These are phyloP conservation scores for Calidris pugnax DNA, from an alignment of 2,113 vertebrate genomes.

Conservation along the genomic window DNA sequence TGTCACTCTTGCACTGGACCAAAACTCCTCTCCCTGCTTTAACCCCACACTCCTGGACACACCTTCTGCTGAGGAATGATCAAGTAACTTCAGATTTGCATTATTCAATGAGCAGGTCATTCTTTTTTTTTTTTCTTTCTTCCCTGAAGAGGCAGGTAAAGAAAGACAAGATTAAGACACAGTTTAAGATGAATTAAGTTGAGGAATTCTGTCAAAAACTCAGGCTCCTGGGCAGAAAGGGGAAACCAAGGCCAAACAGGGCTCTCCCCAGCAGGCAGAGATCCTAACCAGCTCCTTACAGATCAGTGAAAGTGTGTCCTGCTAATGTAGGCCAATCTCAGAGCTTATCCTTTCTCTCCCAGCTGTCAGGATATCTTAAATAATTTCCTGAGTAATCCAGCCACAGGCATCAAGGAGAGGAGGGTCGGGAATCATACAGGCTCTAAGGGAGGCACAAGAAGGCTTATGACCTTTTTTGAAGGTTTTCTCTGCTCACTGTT, in stretches of 20 bases:
- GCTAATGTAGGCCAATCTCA: slow-evolving; percentile 37
- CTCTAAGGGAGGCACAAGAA: not conserved
- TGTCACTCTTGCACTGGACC: not conserved
- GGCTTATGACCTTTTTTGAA: not conserved
- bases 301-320: slow-evolving; percentile 51
- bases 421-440: not conserved
- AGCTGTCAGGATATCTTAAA: slow-evolving; percentile 60
- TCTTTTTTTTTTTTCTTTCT: not conserved
- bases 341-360: slow-evolving; percentile 58
- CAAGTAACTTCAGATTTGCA: not conserved
- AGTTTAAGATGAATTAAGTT: not conserved
- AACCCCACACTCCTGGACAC: not conserved
- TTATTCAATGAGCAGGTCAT: not conserved
- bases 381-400: slow-evolving; percentile 50
- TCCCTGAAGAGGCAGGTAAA: not conserved
- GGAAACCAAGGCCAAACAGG: not conserved
- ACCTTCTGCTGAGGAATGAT: not conserved
- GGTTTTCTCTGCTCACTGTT: not conserved
- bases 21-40: not conserved
- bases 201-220: not conserved
- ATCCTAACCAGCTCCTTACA: not conserved
- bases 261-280: not conserved
- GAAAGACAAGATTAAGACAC: not conserved
- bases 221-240: not conserved
- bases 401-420: slow-evolving; percentile 14